Percentiles rank a stretch among this genome's conserved stretches.
Conservation (phyloP, 2,888 invertebrate genomes). For the Melanargia galathea region DNA sequence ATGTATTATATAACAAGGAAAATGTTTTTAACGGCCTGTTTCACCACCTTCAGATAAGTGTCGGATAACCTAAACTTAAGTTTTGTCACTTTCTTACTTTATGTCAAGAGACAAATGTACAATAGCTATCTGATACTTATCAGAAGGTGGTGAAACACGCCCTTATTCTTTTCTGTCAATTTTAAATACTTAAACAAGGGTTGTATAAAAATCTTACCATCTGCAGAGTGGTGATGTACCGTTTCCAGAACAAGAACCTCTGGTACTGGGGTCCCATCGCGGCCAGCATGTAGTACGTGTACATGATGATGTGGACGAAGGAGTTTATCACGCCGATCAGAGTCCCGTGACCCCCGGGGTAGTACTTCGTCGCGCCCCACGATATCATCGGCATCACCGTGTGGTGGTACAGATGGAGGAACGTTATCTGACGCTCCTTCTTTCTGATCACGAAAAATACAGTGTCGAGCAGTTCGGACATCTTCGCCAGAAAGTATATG, state of each 20-base stretch:
- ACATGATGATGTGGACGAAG: slow-evolving; percentile 97
- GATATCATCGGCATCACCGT: slow-evolving; percentile 97
- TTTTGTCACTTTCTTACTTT: too few relatives aligned
- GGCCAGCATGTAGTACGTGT: slow-evolving; percentile 94
- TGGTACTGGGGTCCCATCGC: slow-evolving; percentile 94
- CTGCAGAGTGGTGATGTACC: slow-evolving; percentile 94
- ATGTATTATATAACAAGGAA: too few relatives aligned
- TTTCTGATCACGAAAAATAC: slow-evolving; percentile 96
- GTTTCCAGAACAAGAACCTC: slow-evolving; percentile 96
- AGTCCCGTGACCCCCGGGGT: slow-evolving; percentile 94
- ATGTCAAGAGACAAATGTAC: too few relatives aligned
- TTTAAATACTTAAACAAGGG: too few relatives aligned
- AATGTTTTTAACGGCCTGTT: too few relatives aligned
- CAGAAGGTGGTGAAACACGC: too few relatives aligned
- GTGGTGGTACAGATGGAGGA: slow-evolving; percentile 96
- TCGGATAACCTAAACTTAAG: too few relatives aligned
- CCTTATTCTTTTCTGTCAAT: too few relatives aligned
- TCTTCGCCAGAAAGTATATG: slow-evolving; percentile 93
- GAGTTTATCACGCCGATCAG: slow-evolving; percentile 95
- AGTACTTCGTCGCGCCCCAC: slow-evolving; percentile 96
- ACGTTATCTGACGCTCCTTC: slow-evolving; percentile 93
- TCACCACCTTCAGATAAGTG: too few relatives aligned
- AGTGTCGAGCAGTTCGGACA: slow-evolving; percentile 94
- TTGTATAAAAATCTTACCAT: slow-evolving; percentile 86
- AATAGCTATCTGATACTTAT: too few relatives aligned